A percentile compares a stretch with the other conserved stretches of the same genome.
These are phyloP conservation scores for Frankliniella intonsa DNA, from an alignment of 2,888 invertebrate genomes.

Conservation along the genomic window DNA sequence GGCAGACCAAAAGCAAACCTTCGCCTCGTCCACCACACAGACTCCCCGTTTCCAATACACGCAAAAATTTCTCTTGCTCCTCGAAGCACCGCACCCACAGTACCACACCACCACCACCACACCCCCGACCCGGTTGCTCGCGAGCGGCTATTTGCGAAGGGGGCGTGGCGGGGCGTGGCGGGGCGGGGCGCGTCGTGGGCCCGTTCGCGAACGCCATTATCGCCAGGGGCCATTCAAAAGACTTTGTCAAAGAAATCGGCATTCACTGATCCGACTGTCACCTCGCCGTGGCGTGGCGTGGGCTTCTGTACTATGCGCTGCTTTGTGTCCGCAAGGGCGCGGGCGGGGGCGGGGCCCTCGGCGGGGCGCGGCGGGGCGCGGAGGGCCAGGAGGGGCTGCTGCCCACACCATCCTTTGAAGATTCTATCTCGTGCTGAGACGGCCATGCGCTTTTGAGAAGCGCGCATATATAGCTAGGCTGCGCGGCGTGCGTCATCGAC, in stretches of 20 bases:
- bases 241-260: neutral
- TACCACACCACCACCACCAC: too few species aligned
- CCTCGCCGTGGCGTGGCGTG: neutral
- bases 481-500: too few species aligned
- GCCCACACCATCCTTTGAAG: neutral
- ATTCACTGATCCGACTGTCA: neutral
- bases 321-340: conserved; percentile 2
- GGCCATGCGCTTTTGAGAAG: too few species aligned
- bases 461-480: too few species aligned
- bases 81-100: too few species aligned
- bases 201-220: neutral
- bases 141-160: neutral
- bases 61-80: too few species aligned
- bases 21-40: too few species aligned
- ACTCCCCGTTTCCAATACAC: too few species aligned
- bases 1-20: too few species aligned
- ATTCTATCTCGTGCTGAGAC: neutral
- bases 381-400: neutral
- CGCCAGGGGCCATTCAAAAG: neutral
- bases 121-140: too few species aligned
- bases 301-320: neutral
- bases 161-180: neutral
- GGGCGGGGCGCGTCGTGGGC: neutral
- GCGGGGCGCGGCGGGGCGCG: neutral
- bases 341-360: neutral